A percentile compares a stretch with the other conserved stretches of the same genome.
Evolutionary conservation across 2,113 vertebrate species (phyloP).

Genomic region (Silurus asotus): DNA sequence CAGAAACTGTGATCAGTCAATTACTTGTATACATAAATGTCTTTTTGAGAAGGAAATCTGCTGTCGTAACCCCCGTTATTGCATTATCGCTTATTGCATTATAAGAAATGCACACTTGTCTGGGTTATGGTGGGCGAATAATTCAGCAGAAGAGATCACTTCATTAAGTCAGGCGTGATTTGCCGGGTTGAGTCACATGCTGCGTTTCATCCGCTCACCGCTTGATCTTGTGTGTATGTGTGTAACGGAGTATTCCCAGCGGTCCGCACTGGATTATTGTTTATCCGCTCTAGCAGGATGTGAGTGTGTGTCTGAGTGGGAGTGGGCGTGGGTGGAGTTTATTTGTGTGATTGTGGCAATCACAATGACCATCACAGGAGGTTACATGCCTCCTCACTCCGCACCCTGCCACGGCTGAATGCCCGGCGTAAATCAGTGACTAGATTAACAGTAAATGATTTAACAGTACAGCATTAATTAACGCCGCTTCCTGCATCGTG

Average conservation of each 20-base stretch:
- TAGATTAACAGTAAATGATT: background rate
- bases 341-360: conserved; percentile 24
- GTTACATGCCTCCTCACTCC: background rate
- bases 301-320: conserved; percentile 8
- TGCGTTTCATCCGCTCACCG: background rate
- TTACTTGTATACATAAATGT: background rate
- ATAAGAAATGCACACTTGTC: background rate
- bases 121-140: background rate
- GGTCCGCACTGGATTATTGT: conserved; percentile 1
- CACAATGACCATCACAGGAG: conserved; percentile 6
- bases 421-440: background rate
- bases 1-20: background rate
- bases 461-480: background rate
- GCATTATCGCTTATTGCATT: too few relatives aligned
- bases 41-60: background rate
- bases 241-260: background rate
- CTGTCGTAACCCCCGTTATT: background rate
- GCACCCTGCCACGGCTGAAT: background rate
- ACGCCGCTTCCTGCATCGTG: background rate
- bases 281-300: conserved; percentile 20
- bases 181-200: background rate
- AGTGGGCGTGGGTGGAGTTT: background rate
- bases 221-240: background rate
- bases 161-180: background rate
- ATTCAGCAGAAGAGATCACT: background rate